phyloP scores from a whole-genome alignment of 2,113 vertebrate genomes.

The Gymnogyps californianus region DNA sequence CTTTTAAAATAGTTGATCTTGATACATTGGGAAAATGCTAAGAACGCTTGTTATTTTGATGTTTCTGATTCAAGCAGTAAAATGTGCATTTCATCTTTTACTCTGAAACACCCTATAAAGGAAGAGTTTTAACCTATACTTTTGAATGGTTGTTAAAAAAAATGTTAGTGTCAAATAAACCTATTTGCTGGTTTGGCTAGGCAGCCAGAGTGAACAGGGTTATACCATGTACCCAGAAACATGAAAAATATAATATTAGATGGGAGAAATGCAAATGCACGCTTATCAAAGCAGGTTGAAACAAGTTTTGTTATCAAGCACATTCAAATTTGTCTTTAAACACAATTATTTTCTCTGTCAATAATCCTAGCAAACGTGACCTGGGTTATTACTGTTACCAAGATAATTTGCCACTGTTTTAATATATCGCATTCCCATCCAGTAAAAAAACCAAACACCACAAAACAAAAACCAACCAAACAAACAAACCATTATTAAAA shows the following conservation, averaged over 20 bases:
- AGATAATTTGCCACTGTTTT: neutral
- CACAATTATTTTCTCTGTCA: neutral
- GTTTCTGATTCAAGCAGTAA: neutral
- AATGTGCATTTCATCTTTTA: neutral
- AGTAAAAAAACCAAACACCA: neutral
- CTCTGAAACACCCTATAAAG: neutral
- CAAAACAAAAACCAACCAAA: neutral
- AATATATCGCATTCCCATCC: neutral
- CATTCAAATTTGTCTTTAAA: neutral
- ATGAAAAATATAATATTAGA: neutral
- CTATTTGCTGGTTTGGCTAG: neutral
- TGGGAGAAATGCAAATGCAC: neutral
- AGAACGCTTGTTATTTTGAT: neutral
- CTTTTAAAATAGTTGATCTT: neutral
- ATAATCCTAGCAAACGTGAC: neutral
- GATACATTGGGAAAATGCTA: neutral
- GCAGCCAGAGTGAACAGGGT: neutral
- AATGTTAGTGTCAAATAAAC: neutral
- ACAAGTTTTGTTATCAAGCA: neutral
- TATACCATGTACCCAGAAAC: neutral
- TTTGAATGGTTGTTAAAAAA: neutral
- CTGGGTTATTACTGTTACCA: neutral
- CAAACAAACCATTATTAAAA: neutral
- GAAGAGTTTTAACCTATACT: neutral
- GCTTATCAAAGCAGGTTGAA: neutral